phyloP scores from a whole-genome alignment of 1,140 invertebrate genomes.

The Drosophila ironensis region DNA sequence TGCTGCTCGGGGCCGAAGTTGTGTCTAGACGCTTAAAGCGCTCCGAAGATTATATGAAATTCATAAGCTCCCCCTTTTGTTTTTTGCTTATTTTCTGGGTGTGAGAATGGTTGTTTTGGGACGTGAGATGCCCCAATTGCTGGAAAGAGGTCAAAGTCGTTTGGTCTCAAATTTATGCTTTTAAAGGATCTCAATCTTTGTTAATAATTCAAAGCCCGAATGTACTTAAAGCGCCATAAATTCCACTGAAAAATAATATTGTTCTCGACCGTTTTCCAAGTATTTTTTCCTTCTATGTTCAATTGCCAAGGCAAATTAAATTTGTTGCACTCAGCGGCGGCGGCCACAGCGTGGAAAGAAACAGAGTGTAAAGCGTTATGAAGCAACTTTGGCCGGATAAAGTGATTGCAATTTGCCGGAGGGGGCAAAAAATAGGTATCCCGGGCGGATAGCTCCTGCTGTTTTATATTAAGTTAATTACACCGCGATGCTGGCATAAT shows the following conservation, averaged over 20 bases:
- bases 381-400: not conserved
- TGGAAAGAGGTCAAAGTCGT: not conserved
- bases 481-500: constrained; percentile 46
- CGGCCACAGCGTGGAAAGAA: constrained; percentile 15
- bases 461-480: constrained; percentile 65
- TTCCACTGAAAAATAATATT: constrained; percentile 1
- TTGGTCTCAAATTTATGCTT: not conserved
- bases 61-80: constrained; percentile 31
- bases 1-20: constrained; percentile 21
- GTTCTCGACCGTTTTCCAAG: too few relatives aligned
- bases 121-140: constrained; percentile 6
- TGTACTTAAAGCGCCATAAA: too few relatives aligned
- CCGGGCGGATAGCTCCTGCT: constrained; percentile 5
- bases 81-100: too few relatives aligned
- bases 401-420: constrained; percentile 29
- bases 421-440: too few relatives aligned
- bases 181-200: not conserved
- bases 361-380: constrained; percentile 16
- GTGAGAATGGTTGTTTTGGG: not conserved
- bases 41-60: constrained; percentile 40
- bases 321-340: constrained; percentile 43
- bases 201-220: too few relatives aligned
- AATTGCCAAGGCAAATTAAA: constrained; percentile 46
- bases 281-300: constrained; percentile 20
- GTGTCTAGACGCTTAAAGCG: constrained; percentile 50